These are phyloP conservation scores for Felis chaus DNA, from an alignment of 2,113 vertebrate genomes.

Conservation along the genomic window DNA sequence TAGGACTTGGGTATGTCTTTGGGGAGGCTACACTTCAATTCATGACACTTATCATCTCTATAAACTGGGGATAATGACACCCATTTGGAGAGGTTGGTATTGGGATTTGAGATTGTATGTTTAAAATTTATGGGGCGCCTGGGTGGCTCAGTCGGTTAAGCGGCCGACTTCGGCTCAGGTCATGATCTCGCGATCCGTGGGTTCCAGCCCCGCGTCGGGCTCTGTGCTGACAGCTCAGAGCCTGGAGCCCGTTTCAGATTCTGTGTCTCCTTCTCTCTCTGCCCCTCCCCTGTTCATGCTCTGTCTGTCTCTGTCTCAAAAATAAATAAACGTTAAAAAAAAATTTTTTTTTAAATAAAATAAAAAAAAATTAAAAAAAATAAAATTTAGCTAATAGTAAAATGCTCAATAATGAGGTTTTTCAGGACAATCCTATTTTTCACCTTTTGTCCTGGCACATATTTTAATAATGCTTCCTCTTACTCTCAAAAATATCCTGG, in stretches of 20 bases:
- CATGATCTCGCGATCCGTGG: too few species aligned
- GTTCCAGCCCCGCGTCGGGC: too few species aligned
- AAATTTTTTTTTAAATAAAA: too few species aligned
- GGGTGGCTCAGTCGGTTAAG: too few species aligned
- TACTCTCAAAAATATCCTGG: background rate
- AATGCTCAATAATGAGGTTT: background rate
- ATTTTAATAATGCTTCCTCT: background rate
- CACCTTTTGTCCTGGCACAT: background rate
- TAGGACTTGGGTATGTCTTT: background rate
- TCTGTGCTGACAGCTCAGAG: too few species aligned
- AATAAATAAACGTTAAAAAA: too few species aligned
- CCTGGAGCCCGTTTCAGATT: too few species aligned
- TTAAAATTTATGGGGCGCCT: background rate
- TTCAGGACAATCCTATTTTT: background rate
- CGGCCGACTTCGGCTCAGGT: too few species aligned
- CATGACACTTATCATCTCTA: background rate
- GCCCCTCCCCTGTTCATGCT: too few species aligned
- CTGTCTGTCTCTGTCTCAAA: too few species aligned
- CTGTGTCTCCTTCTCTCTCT: too few species aligned
- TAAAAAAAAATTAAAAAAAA: background rate
- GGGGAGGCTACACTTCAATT: background rate
- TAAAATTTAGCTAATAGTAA: background rate
- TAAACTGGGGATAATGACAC: background rate
- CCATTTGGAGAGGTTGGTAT: background rate
- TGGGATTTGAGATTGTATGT: background rate